A percentile compares a stretch with the other conserved stretches of the same genome.
Evolutionary conservation across 2,113 vertebrate species (phyloP).

Genomic region (Ceyx margarethae): DNA sequence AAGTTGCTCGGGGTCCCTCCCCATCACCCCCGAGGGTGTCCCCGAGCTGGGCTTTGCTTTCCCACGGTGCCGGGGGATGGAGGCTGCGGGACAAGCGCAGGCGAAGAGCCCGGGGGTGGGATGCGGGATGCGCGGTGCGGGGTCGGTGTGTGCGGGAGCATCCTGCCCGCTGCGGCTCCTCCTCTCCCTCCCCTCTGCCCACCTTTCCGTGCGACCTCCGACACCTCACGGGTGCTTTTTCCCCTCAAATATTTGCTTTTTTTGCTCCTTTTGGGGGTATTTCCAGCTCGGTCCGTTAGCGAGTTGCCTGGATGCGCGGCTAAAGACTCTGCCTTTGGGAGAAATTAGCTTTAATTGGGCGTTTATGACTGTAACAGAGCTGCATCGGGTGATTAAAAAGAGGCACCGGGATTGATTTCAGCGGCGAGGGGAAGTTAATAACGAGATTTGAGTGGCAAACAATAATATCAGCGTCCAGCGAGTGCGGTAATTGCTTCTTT

Average conservation of each 20-base stretch:
- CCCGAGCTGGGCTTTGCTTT: too few relatives aligned
- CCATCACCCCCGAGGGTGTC: fast-evolving
- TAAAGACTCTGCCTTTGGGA: not conserved
- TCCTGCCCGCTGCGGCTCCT: not conserved
- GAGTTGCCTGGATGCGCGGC: fast-evolving
- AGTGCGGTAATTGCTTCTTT: fast-evolving
- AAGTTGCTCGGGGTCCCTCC: not conserved
- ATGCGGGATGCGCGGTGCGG: too few relatives aligned
- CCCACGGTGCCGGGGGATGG: not conserved
- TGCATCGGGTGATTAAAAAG: not conserved
- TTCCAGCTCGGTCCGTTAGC: not conserved
- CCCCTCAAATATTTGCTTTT: not conserved
- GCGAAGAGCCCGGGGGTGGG: too few relatives aligned
- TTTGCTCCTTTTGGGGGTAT: not conserved
- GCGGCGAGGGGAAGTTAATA: not conserved
- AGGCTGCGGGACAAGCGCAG: too few relatives aligned
- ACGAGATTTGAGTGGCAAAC: not conserved
- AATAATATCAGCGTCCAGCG: fast-evolving
- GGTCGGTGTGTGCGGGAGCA: not conserved
- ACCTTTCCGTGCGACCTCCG: not conserved
- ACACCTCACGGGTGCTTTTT: not conserved
- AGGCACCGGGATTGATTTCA: not conserved
- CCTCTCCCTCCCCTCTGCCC: too few relatives aligned
- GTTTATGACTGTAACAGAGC: not conserved
- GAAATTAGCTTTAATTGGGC: not conserved